A percentile compares a stretch with the other conserved stretches of the same genome.
Conservation (phyloP, 2,888 invertebrate species). For the Trachelus troglodyta region DNA sequence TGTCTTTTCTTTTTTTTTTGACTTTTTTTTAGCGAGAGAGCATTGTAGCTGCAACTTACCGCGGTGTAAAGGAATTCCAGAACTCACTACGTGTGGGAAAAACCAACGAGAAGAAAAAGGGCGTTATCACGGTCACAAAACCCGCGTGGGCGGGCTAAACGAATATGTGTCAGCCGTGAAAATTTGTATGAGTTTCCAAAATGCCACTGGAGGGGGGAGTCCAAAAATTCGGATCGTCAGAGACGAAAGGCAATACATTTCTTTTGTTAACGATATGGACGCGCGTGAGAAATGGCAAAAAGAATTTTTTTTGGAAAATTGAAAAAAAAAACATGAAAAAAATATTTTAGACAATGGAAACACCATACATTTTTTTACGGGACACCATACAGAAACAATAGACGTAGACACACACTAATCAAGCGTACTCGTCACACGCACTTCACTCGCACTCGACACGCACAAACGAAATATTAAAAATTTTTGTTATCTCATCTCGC, state of each 20-base stretch:
- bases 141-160: slow-evolving; percentile 53
- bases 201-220: accelerated
- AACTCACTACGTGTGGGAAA: slow-evolving; percentile 85
- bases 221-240: no score
- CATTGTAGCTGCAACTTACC: slow-evolving; percentile 84
- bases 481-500: background rate
- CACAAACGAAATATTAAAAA: slow-evolving; percentile 1
- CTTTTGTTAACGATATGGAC: no score
- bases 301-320: background rate
- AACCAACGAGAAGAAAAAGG: slow-evolving; percentile 66
- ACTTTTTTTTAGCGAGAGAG: slow-evolving; percentile 59
- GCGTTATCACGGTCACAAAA: slow-evolving; percentile 67
- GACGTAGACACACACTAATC: slow-evolving; percentile 66
- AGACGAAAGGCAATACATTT: no score
- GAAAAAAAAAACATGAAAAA: background rate
- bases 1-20: slow-evolving; percentile 38
- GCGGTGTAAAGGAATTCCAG: slow-evolving; percentile 98
- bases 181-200: background rate
- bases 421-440: slow-evolving; percentile 58
- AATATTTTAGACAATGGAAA: background rate
- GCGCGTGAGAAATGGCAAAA: no score
- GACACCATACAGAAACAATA: slow-evolving; percentile 62
- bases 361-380: background rate
- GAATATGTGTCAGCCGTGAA: background rate
- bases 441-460: slow-evolving; percentile 32